Percentiles rank a stretch among this genome's conserved stretches.
Evolutionary conservation across 2,888 invertebrate species (phyloP).

Genomic region (Zelleria hepariella): DNA sequence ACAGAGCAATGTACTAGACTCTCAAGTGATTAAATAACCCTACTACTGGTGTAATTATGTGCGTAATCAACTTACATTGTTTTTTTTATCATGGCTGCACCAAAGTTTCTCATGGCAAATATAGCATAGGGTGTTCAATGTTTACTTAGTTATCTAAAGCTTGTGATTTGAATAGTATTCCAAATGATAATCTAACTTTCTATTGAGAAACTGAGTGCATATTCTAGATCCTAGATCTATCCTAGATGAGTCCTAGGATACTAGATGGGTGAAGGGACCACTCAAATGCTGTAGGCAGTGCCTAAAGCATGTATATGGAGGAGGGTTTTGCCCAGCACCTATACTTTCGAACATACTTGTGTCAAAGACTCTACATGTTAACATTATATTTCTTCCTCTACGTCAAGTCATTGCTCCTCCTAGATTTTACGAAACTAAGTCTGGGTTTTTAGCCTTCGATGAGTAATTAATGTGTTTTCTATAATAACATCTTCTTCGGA

Average conservation of each 20-base stretch:
- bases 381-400: neutral
- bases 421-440: neutral
- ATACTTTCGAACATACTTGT: neutral
- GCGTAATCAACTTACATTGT: neutral
- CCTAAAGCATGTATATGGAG: too few species aligned
- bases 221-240: too few species aligned
- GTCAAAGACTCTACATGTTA: neutral
- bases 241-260: too few species aligned
- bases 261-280: too few species aligned
- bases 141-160: neutral
- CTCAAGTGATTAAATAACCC: constrained; percentile 5
- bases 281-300: too few species aligned
- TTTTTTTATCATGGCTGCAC: neutral
- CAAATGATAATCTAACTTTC: neutral
- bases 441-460: neutral
- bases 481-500: constrained; percentile 14
- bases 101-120: neutral
- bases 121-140: neutral
- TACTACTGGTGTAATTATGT: neutral
- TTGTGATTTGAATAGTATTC: neutral
- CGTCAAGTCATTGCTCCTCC: neutral
- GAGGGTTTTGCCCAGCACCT: too few species aligned
- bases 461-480: neutral
- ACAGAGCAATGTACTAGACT: constrained; percentile 8
- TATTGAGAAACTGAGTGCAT: too few species aligned